Conservation (phyloP, 1,140 invertebrate species). For the Aphaenogaster rudis region DNA sequence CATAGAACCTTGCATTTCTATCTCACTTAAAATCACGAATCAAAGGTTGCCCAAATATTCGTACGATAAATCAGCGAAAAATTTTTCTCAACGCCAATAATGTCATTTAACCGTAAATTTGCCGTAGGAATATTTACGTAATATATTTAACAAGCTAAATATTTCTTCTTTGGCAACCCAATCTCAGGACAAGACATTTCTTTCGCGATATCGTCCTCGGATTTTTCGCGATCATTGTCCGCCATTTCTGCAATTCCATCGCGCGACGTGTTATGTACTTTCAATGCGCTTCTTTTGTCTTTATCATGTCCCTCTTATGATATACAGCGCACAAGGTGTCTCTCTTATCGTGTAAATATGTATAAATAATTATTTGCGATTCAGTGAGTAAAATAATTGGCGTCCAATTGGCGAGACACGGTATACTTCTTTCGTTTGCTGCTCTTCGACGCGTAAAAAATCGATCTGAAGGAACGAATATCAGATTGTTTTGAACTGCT, state of each 20-base stretch:
- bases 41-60: not conserved
- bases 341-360: slow-evolving; percentile 51
- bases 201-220: not conserved
- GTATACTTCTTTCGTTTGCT: slow-evolving; percentile 30
- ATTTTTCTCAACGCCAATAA: not conserved
- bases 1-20: not conserved
- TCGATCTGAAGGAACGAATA: slow-evolving; percentile 52
- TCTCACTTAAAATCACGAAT: slow-evolving; percentile 2
- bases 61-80: slow-evolving; percentile 16
- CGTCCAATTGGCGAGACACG: slow-evolving; percentile 57
- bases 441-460: slow-evolving; percentile 50
- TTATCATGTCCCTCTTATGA: slow-evolving; percentile 1
- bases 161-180: not conserved
- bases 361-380: slow-evolving; percentile 54
- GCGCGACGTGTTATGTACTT: slow-evolving; percentile 49
- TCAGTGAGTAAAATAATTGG: slow-evolving; percentile 54
- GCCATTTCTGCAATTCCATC: not conserved
- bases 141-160: slow-evolving; percentile 10
- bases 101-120: not conserved
- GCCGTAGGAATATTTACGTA: slow-evolving; percentile 22
- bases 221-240: not conserved
- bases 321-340: slow-evolving; percentile 25
- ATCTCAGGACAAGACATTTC: not conserved
- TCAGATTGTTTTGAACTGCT: not conserved
- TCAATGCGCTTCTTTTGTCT: slow-evolving; percentile 41